Percentiles rank a stretch among this genome's conserved stretches.
Evolutionary conservation across 2,888 invertebrate genomes (phyloP).

Genomic region (Linyphia triangularis): DNA sequence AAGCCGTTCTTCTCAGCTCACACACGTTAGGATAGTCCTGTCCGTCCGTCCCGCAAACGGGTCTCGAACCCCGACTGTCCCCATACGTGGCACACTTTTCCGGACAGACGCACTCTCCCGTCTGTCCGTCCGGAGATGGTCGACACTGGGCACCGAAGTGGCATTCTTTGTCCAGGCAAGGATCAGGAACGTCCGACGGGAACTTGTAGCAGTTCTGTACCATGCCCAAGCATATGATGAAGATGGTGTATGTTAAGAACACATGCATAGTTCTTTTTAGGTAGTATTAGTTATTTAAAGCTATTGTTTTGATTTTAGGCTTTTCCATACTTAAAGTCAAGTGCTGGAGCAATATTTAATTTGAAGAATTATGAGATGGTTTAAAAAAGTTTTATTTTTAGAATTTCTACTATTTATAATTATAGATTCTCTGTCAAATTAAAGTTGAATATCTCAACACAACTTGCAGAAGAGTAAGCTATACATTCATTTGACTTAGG

Average conservation of each 20-base stretch:
- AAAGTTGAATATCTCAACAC: too few relatives aligned
- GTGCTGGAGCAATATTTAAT: too few relatives aligned
- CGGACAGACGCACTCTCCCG: constrained; percentile 88
- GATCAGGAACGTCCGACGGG: constrained; percentile 85
- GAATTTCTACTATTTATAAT: too few relatives aligned
- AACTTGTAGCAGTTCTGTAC: constrained; percentile 69
- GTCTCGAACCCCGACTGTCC: constrained; percentile 88
- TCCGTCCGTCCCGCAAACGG: constrained; percentile 86
- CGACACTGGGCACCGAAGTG: constrained; percentile 86
- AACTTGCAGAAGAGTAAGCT: too few relatives aligned
- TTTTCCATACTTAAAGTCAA: neutral
- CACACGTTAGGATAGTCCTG: constrained; percentile 80
- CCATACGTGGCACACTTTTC: constrained; percentile 89
- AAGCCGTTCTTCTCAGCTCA: constrained; percentile 80
- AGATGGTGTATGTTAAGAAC: neutral
- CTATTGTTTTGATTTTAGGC: neutral
- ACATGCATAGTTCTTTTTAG: neutral
- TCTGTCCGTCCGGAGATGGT: constrained; percentile 84
- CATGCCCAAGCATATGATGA: neutral
- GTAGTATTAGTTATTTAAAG: neutral
- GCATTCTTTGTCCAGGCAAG: constrained; percentile 86
- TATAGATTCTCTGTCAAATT: too few relatives aligned
- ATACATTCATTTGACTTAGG: too few relatives aligned
- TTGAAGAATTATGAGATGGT: too few relatives aligned
- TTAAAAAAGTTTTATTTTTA: too few relatives aligned